Conservation (phyloP, 2,888 invertebrate genomes). For the Galeruca laticollis region DNA sequence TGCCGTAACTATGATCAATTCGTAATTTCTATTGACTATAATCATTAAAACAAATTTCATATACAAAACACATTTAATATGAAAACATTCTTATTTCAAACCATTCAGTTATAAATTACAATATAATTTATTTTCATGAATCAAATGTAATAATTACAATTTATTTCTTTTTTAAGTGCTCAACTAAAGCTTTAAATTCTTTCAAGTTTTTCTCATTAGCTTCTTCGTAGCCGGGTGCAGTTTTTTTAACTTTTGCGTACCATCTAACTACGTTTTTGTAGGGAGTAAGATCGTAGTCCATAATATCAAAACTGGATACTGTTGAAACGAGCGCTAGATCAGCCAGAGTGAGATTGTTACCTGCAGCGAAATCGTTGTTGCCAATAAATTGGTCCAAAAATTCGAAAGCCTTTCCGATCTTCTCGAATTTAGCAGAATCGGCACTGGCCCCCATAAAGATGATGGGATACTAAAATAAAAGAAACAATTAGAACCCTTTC, state of each 20-base stretch:
- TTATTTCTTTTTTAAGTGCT: conserved; percentile 64
- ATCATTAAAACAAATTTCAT: too few relatives aligned
- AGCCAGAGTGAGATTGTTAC: conserved; percentile 80
- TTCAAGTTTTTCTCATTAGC: conserved; percentile 59
- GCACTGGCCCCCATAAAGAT: conserved; percentile 65
- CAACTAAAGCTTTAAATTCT: conserved; percentile 58
- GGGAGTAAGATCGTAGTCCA: conserved; percentile 74
- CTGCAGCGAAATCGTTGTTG: conserved; percentile 78
- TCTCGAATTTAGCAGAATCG: conserved; percentile 77
- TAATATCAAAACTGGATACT: conserved; percentile 78
- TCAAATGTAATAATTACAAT: conserved; percentile 65
- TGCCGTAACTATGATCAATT: too few relatives aligned
- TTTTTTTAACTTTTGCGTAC: conserved; percentile 73
- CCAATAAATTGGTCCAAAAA: conserved; percentile 81
- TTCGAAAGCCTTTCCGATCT: conserved; percentile 76
- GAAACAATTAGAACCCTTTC: not conserved
- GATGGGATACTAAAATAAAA: conserved; percentile 59
- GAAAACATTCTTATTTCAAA: too few relatives aligned
- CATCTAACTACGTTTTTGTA: conserved; percentile 77
- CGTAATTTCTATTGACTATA: too few relatives aligned
- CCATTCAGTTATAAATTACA: conserved; percentile 47
- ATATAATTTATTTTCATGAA: not conserved
- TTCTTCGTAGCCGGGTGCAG: conserved; percentile 70
- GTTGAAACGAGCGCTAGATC: conserved; percentile 79
- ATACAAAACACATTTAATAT: not conserved